Evolutionary conservation across 2,888 invertebrate species (phyloP).

Genomic region (Melangyna quadrimaculata): DNA sequence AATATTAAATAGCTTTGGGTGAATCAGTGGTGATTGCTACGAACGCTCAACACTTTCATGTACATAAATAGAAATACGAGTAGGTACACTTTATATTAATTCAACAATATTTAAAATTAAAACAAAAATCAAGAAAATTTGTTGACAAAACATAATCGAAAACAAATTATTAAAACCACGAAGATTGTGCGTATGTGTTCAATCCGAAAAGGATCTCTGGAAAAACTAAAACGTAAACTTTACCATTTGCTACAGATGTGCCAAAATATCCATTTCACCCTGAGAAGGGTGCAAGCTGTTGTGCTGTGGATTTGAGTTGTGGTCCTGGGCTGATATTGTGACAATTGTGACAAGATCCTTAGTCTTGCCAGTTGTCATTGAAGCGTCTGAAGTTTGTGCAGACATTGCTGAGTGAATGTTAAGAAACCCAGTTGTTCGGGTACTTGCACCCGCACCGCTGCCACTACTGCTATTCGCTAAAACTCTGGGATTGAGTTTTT

Average conservation of each 20-base stretch:
- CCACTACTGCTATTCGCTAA: slow-evolving; percentile 37
- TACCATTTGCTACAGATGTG: slow-evolving; percentile 78
- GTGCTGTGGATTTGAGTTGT: slow-evolving; percentile 47
- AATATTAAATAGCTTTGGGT: slow-evolving; percentile 71
- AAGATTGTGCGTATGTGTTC: neutral
- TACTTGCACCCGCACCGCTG: slow-evolving; percentile 39
- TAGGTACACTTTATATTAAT: slow-evolving; percentile 11
- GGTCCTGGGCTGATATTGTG: slow-evolving; percentile 77
- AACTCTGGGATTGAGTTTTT: slow-evolving; percentile 63
- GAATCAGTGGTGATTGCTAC: slow-evolving; percentile 38
- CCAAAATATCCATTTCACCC: slow-evolving; percentile 80
- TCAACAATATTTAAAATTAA: slow-evolving; percentile 13
- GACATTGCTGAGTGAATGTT: slow-evolving; percentile 40
- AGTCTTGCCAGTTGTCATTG: slow-evolving; percentile 71
- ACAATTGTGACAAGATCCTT: slow-evolving; percentile 81
- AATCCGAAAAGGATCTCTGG: slow-evolving; percentile 8
- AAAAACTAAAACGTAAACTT: slow-evolving; percentile 49
- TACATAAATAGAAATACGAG: neutral
- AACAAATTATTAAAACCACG: neutral
- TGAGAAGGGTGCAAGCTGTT: slow-evolving; percentile 67
- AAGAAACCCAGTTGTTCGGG: slow-evolving; percentile 57
- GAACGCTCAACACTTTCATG: slow-evolving; percentile 27
- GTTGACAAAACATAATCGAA: neutral
- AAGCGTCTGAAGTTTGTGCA: slow-evolving; percentile 32
- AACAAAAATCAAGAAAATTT: neutral